A percentile compares a stretch with the other conserved stretches of the same genome.
phyloP scores from a whole-genome alignment of 2,888 invertebrate species.

The Drosophila anceps region DNA sequence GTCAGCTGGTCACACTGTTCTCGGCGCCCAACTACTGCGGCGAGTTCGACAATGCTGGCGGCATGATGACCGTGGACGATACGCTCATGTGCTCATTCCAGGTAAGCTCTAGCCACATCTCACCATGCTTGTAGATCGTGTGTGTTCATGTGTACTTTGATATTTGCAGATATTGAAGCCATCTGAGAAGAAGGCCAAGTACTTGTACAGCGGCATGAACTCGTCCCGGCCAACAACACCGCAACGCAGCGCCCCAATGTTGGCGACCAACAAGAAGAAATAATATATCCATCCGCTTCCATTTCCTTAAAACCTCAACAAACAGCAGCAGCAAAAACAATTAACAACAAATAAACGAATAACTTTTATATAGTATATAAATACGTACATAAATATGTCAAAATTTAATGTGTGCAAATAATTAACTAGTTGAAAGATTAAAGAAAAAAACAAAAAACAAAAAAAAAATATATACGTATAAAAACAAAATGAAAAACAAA shows the following conservation, averaged over 20 bases:
- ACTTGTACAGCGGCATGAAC: constrained; percentile 96
- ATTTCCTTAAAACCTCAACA: constrained; percentile 83
- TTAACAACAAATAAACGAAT: constrained; percentile 47
- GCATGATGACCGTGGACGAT: constrained; percentile 99
- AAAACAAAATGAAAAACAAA: background rate
- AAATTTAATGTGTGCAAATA: constrained; percentile 47
- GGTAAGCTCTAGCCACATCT: constrained; percentile 86
- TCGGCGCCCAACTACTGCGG: constrained; percentile 99
- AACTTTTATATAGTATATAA: constrained; percentile 55
- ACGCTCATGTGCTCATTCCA: constrained; percentile 99
- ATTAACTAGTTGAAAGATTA: constrained; percentile 44
- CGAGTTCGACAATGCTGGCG: constrained; percentile 99
- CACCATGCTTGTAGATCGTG: background rate
- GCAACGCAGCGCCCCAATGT: constrained; percentile 89
- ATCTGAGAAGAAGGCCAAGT: constrained; percentile 99
- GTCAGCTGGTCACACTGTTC: constrained; percentile 98
- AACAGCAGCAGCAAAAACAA: constrained; percentile 32
- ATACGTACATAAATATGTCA: constrained; percentile 41
- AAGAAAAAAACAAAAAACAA: constrained; percentile 7
- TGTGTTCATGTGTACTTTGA: background rate
- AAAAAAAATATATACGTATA: constrained; percentile 7
- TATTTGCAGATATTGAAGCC: constrained; percentile 96
- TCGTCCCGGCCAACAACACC: constrained; percentile 94
- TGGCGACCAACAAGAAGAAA: constrained; percentile 85
- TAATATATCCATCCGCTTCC: constrained; percentile 86